Conservation (phyloP, 2,797 vertebrate species). For the Calcarius lapponicus region DNA sequence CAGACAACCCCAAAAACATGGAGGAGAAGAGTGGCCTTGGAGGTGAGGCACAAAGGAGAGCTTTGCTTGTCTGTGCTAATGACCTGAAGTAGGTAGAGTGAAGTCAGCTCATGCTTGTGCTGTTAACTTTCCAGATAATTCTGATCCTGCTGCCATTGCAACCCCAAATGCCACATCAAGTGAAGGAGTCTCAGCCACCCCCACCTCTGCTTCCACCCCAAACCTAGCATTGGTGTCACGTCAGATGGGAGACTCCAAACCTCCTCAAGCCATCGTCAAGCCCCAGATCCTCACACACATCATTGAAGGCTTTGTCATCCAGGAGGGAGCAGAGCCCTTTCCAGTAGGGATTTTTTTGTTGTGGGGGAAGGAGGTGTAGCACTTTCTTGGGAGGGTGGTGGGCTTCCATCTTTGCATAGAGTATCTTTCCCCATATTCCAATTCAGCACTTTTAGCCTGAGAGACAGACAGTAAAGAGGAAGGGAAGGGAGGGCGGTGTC, state of each 20-base stretch:
- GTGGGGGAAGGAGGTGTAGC: neutral
- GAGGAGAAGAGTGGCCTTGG: constrained; percentile 77
- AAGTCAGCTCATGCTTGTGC: neutral
- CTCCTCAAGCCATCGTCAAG: constrained; percentile 97
- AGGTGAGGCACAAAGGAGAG: constrained; percentile 61
- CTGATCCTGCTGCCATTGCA: constrained; percentile 62
- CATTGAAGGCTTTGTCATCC: constrained; percentile 98
- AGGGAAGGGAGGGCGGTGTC: neutral
- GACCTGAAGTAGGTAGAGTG: neutral
- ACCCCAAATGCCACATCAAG: constrained; percentile 39
- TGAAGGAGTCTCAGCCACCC: constrained; percentile 60
- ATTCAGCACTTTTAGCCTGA: neutral
- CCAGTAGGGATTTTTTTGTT: constrained; percentile 82
- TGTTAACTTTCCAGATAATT: constrained; percentile 74
- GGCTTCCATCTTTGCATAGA: neutral
- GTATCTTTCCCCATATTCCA: neutral
- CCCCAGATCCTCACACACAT: constrained; percentile 98
- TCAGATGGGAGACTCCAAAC: constrained; percentile 83
- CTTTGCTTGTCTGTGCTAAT: neutral
- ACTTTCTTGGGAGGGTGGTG: neutral
- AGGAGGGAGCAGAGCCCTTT: constrained; percentile 98
- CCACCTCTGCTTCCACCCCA: constrained; percentile 73
- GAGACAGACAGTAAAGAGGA: neutral
- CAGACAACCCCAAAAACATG: constrained; percentile 70
- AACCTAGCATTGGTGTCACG: constrained; percentile 81